Evolutionary conservation across 2,113 vertebrate genomes (phyloP).

Genomic region (Loxodonta africana): DNA sequence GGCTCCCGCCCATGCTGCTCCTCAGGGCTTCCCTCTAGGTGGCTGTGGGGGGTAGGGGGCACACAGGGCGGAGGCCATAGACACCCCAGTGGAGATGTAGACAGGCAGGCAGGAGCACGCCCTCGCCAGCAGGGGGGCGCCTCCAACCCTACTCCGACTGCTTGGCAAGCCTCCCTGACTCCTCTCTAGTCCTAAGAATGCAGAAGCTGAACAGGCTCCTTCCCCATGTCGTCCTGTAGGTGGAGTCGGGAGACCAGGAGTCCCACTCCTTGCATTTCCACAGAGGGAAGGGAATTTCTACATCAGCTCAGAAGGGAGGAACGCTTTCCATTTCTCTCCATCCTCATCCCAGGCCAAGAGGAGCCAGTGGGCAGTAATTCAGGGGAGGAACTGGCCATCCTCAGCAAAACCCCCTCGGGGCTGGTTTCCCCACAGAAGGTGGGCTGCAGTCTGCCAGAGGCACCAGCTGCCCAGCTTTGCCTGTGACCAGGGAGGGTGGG

Average conservation of each 20-base stretch:
- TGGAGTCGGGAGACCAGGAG: not conserved
- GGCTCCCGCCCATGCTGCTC: not conserved
- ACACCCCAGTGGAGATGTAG: too few relatives aligned
- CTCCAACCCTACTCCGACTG: not conserved
- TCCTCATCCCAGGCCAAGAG: not conserved
- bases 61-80: too few relatives aligned
- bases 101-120: not conserved
- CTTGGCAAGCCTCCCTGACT: not conserved
- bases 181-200: rapidly evolving
- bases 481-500: not conserved
- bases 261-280: not conserved
- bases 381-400: not conserved
- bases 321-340: not conserved
- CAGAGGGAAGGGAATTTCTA: not conserved
- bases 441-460: too few relatives aligned
- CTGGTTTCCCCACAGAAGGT: not conserved
- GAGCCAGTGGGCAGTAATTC: not conserved
- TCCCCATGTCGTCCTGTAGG: not conserved
- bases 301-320: not conserved
- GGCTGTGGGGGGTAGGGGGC: too few relatives aligned
- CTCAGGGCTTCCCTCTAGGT: not conserved
- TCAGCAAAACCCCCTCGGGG: not conserved
- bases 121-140: not conserved
- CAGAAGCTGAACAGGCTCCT: not conserved
- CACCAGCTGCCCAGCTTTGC: not conserved